These are phyloP conservation scores for Tachystola acroxantha DNA, from an alignment of 2,888 invertebrate genomes.

Conservation along the genomic window DNA sequence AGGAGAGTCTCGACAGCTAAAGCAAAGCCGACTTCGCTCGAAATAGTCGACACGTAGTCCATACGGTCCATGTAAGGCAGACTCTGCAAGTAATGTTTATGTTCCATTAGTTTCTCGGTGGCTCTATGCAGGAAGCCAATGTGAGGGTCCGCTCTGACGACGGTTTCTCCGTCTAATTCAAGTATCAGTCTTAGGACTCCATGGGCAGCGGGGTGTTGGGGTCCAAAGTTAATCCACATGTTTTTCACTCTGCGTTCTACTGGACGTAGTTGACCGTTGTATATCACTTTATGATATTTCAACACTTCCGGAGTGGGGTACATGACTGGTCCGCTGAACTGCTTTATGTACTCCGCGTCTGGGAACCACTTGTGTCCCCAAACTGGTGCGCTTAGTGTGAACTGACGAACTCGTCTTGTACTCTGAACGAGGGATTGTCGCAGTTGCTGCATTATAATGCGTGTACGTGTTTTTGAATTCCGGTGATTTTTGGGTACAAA, in stretches of 20 bases:
- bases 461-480: too few relatives aligned
- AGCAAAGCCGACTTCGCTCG: conserved; percentile 87
- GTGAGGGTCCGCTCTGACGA: conserved; percentile 89
- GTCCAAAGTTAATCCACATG: conserved; percentile 90
- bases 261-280: conserved; percentile 45
- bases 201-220: conserved; percentile 94
- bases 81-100: conserved; percentile 91
- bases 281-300: conserved; percentile 50
- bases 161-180: conserved; percentile 89
- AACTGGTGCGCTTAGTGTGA: conserved; percentile 29
- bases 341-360: conserved; percentile 77
- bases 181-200: conserved; percentile 90
- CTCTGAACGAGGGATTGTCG: too few relatives aligned
- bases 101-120: conserved; percentile 93
- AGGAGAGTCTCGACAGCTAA: conserved; percentile 90
- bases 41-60: conserved; percentile 92
- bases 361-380: conserved; percentile 78
- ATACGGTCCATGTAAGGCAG: conserved; percentile 92
- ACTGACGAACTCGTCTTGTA: conserved; percentile 17
- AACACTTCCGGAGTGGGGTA: conserved; percentile 68
- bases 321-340: conserved; percentile 77
- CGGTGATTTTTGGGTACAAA: too few relatives aligned
- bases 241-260: conserved; percentile 81
- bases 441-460: too few relatives aligned
- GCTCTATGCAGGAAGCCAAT: conserved; percentile 92